phyloP scores from a whole-genome alignment of 2,797 vertebrate genomes.

The Pogonophryne albipinna region DNA sequence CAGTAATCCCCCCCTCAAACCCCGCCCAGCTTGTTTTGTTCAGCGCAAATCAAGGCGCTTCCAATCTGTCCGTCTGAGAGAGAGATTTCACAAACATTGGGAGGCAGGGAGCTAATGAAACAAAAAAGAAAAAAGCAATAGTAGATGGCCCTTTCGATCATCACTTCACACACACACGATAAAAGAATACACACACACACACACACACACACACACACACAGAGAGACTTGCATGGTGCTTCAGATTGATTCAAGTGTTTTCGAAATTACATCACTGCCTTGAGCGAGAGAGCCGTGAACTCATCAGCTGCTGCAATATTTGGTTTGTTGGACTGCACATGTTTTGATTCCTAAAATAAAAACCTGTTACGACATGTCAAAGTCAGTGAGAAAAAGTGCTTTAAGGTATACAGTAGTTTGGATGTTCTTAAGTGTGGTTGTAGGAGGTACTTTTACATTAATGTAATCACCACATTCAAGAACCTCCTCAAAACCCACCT shows the following conservation, averaged over 20 bases:
- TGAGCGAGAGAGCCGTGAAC: background rate
- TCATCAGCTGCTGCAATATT: background rate
- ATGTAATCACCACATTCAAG: too few relatives aligned
- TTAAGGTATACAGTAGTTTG: too few relatives aligned
- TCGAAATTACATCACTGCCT: background rate
- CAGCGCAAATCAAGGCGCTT: conserved; percentile 58
- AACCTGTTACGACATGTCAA: background rate
- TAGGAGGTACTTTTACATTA: too few relatives aligned
- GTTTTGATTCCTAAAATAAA: background rate
- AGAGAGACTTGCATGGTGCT: background rate
- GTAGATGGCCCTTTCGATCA: conserved; percentile 28
- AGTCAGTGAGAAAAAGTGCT: background rate
- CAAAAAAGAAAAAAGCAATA: conserved; percentile 18
- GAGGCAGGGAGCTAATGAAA: conserved; percentile 54
- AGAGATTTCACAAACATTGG: conserved; percentile 46
- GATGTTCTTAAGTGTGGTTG: too few relatives aligned
- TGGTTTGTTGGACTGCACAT: background rate
- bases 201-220: too few relatives aligned
- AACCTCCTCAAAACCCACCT: too few relatives aligned
- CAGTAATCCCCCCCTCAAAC: conserved; percentile 54
- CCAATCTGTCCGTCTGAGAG: conserved; percentile 53
- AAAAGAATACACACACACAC: background rate
- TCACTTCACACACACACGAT: background rate
- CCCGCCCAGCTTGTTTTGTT: conserved; percentile 58
- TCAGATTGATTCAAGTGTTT: background rate